Evolutionary conservation across 1,140 invertebrate genomes (phyloP), one percentile per base, ranked within the genome.

Genomic region (Diachasma alloeum): DNA sequence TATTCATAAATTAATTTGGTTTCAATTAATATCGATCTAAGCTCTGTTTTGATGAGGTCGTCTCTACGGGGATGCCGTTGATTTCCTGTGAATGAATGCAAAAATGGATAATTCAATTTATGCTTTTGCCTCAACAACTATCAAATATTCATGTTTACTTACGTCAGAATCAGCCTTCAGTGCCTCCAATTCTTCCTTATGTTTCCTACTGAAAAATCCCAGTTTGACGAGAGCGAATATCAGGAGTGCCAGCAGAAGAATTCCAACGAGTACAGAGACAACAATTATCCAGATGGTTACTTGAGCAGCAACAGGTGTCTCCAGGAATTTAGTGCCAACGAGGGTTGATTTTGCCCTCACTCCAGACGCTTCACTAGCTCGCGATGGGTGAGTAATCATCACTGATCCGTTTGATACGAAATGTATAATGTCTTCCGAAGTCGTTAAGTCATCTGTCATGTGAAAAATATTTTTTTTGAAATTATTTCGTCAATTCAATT

Each of bases 121-220:
- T 31, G 2, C 31, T 31, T 31, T 31, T 31, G 2, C 31, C 2
- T 31, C 2, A 31, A 6, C 6, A 31, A 31, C 6, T 31, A 31
- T 31, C 31, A 31, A 6, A 31, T 31, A 31, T 31, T 31, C 70
- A 48, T 67, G 9, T 71, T 67, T 44, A 79, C 77, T 77, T 48
- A 83, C 81, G 37, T 78, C 75, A 39, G 63, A 69, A 31, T 79
- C 77, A 10, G 80, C 80, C 78, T 82, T 87, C 13, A 89, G 76
- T 4, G 80, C 82, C 66, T 86, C 75, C 10, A 89, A 79, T 44
- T 89, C 82, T 53, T 84, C 75, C 69, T 80, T 87, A 53, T 82
- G 86, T 68, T 85, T 86, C 72, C 88, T 78, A 37, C 85, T 79
- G 53, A 89, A 90, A 72, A 90, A 90, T 26, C 89, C 89, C 26